A percentile compares a stretch with the other conserved stretches of the same genome.
phyloP scores from a whole-genome alignment of 2,797 vertebrate species.

The Nasua narica region DNA sequence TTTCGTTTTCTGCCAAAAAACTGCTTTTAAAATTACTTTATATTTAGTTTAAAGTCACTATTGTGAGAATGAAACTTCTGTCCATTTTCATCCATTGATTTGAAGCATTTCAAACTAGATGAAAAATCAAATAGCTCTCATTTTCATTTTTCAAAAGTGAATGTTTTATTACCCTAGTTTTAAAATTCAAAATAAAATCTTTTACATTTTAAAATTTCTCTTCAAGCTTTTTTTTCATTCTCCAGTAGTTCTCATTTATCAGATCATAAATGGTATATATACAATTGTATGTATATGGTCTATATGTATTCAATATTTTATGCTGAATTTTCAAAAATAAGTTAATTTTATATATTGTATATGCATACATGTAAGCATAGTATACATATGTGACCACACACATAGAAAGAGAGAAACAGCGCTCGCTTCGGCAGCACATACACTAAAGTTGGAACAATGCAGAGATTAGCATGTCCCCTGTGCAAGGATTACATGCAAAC shows the following conservation, averaged over 20 bases:
- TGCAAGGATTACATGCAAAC: too few species aligned
- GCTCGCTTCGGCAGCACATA: too few species aligned
- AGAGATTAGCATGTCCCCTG: too few species aligned
- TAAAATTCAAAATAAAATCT: background rate
- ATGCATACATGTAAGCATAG: background rate
- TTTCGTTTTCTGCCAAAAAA: background rate
- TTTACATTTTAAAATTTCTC: background rate
- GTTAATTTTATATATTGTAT: background rate
- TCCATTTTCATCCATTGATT: background rate
- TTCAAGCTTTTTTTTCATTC: background rate
- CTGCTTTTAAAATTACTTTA: background rate
- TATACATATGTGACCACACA: background rate
- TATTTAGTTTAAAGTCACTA: conserved; percentile 28
- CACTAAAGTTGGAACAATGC: too few species aligned
- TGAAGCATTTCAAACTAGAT: background rate
- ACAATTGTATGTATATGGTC: background rate
- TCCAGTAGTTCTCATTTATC: background rate
- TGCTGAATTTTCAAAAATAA: background rate
- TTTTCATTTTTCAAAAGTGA: background rate
- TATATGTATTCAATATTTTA: background rate
- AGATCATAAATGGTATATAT: background rate
- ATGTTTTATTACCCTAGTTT: background rate
- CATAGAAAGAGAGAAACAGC: background rate
- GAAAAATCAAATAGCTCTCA: background rate
- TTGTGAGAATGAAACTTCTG: background rate